These are phyloP conservation scores for Pelobates fuscus DNA, from an alignment of 2,113 vertebrate species.

Conservation along the genomic window DNA sequence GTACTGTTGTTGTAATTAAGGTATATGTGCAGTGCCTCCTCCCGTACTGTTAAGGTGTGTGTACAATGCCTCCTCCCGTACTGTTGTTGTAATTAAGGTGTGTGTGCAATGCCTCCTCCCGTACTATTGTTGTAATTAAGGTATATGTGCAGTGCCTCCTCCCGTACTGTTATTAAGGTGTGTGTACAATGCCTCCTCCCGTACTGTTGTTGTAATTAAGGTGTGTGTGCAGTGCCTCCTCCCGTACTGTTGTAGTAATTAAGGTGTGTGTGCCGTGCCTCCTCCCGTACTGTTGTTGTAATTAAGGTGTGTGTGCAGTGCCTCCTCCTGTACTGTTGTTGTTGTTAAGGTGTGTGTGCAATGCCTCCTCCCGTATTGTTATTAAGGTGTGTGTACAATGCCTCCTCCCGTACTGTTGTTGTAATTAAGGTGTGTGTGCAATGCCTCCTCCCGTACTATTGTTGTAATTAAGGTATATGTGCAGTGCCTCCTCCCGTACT, in stretches of 20 bases:
- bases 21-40: background rate
- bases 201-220: background rate
- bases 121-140: background rate
- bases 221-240: slow-evolving; percentile 1
- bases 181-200: background rate
- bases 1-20: background rate
- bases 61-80: background rate
- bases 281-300: background rate
- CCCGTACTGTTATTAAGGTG: background rate
- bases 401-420: background rate
- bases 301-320: background rate
- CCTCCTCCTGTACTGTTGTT: too few species aligned
- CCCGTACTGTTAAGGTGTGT: background rate
- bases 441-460: background rate
- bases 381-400: background rate
- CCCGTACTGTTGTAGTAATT: background rate
- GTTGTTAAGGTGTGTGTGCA: slow-evolving; percentile 10
- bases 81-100: background rate
- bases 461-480: background rate
- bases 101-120: background rate
- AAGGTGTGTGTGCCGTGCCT: background rate
- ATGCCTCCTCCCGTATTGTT: background rate
- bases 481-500: background rate
- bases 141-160: background rate
- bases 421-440: slow-evolving; percentile 31